Evolutionary conservation across 2,797 vertebrate genomes (phyloP), one percentile per base, ranked within the genome.

Genomic region (Tiaroga cobitis): DNA sequence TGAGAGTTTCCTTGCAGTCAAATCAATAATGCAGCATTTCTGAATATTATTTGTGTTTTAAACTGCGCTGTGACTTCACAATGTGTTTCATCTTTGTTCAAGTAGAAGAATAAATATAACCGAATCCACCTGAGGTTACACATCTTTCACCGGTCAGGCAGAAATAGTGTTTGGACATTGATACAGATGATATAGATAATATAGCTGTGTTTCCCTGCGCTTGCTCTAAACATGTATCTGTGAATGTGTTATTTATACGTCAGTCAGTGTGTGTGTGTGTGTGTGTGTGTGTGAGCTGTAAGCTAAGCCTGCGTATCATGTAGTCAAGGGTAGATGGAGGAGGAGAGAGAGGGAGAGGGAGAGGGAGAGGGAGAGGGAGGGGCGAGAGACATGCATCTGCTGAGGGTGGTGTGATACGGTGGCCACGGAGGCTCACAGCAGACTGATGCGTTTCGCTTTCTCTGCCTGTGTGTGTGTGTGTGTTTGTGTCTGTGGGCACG

Each of bases 371-470:
- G n/a, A 86, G 88, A 91, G 89, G 89, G 92, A 89, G 92, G 85
- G 73, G 88, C 88, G 86, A 59, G 89, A 65, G 80, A 82, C 70
- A 68, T 90, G 91, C 92, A 95, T 95, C 95, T 95, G 94, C 91
- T 37, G 92, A 92, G 93, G 92, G 96, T 97, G 96, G 96, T 95
- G 96, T 96, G 96, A 97, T 95, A 95, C 94, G 94, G 94, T 89
- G 92, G 94, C 94, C 94, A 90, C 93, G 87, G 89, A 95, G 95
- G 95, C 90, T 87, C 61, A 65, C 15, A 65, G 61, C 61, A 18
- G 26, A 65, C 29, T 65, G 29, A 65, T 65, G 61, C 15, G 6
- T 24, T 65, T 65, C 26, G 26, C 61, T 65, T 32, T 32, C 61
- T 15, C 61, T 18, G 61, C 61, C 61, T 65, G 26, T 65, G 26